Evolutionary conservation across 2,888 invertebrate genomes (phyloP).

Genomic region (Ennomos erosarius): DNA sequence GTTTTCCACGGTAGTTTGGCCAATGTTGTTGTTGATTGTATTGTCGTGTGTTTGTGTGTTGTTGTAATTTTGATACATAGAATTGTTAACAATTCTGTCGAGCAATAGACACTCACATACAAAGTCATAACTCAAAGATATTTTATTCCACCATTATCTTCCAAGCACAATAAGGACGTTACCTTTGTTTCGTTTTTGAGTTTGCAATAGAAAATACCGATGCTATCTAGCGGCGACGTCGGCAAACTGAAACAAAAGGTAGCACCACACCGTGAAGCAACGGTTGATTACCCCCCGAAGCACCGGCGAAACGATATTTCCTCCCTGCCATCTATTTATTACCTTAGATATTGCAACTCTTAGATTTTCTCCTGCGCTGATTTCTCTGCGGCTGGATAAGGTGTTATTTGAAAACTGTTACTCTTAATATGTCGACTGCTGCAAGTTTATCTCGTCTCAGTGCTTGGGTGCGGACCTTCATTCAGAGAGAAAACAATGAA

Average conservation of each 20-base stretch:
- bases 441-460: constrained; percentile 4
- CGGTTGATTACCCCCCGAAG: constrained; percentile 60
- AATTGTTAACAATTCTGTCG: not conserved
- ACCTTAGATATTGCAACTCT: constrained; percentile 41
- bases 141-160: constrained; percentile 40
- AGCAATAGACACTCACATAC: constrained; percentile 22
- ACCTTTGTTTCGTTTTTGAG: constrained; percentile 42
- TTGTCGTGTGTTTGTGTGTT: too few species aligned
- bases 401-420: constrained; percentile 29
- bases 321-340: constrained; percentile 44
- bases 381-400: constrained; percentile 21
- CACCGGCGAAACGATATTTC: constrained; percentile 48
- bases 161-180: constrained; percentile 40
- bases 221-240: constrained; percentile 45
- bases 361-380: constrained; percentile 32
- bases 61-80: too few species aligned
- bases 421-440: constrained; percentile 13
- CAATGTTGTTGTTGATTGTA: too few species aligned
- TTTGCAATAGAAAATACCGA: constrained; percentile 45
- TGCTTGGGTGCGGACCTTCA: too few species aligned
- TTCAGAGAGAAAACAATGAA: too few species aligned
- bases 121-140: constrained; percentile 37
- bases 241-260: constrained; percentile 55
- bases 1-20: too few species aligned
- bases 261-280: constrained; percentile 46